Conservation (phyloP, 2,113 vertebrate genomes). For the Gila orcuttii region DNA sequence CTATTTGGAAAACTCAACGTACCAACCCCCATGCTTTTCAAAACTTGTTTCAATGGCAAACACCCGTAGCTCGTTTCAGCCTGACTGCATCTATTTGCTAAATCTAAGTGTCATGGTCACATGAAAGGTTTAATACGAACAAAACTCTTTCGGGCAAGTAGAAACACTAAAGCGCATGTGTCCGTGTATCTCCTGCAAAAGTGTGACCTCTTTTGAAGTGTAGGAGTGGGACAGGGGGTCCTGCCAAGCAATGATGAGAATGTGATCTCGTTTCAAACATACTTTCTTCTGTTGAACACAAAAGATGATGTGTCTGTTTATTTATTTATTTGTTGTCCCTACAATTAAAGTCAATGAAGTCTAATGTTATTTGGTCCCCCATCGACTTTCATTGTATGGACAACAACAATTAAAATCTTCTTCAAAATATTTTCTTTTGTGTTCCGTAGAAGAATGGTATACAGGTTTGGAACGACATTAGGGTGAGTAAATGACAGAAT, state of each 20-base stretch:
- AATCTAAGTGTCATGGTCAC: neutral
- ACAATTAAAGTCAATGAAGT: neutral
- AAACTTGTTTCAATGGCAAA: slow-evolving; percentile 13
- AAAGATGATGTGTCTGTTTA: neutral
- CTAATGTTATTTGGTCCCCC: neutral
- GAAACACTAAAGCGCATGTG: neutral
- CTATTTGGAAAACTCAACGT: neutral
- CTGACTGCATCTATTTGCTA: slow-evolving; percentile 5
- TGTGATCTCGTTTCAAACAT: neutral
- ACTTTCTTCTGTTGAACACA: slow-evolving; percentile 2
- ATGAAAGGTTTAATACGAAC: neutral
- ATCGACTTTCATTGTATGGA: neutral
- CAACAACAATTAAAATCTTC: neutral
- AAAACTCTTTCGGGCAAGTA: neutral
- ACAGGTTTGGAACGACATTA: neutral
- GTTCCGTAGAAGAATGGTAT: neutral
- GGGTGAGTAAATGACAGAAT: neutral
- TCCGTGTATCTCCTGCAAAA: neutral
- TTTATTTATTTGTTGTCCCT: neutral
- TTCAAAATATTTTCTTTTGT: neutral
- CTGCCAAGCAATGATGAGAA: slow-evolving; percentile 28
- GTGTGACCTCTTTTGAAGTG: slow-evolving; percentile 14
- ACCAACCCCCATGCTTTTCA: neutral
- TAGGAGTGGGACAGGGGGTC: neutral
- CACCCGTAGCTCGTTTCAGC: slow-evolving; percentile 4